Evolutionary conservation across 2,888 invertebrate genomes (phyloP).

Genomic region (Tanytarsus gracilentus): DNA sequence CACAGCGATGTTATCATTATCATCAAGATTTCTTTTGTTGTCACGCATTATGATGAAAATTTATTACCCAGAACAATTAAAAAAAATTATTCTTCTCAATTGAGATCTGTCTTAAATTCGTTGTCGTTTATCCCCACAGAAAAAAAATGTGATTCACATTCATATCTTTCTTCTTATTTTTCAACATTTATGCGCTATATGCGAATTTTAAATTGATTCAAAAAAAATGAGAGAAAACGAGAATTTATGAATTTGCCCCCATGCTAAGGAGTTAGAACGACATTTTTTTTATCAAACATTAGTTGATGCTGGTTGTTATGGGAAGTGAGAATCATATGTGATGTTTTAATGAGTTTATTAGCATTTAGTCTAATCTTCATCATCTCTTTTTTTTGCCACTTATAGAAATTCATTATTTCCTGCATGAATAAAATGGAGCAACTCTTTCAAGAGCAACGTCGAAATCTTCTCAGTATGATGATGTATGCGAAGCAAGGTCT

Average conservation of each 20-base stretch:
- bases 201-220: slow-evolving; percentile 14
- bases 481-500: slow-evolving; percentile 25
- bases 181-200: not conserved
- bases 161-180: not conserved
- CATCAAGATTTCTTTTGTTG: no score
- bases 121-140: not conserved
- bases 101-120: not conserved
- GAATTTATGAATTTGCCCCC: slow-evolving; percentile 24
- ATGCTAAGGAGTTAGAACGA: slow-evolving; percentile 4
- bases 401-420: slow-evolving; percentile 21
- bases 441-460: slow-evolving; percentile 54
- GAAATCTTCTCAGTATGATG: slow-evolving; percentile 32
- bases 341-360: slow-evolving; percentile 10
- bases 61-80: slow-evolving; percentile 28
- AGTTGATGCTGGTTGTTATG: not conserved
- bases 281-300: not conserved
- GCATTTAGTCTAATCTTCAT: not conserved
- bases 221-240: not conserved
- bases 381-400: slow-evolving; percentile 1
- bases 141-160: slow-evolving; percentile 7
- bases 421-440: slow-evolving; percentile 73
- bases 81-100: not conserved
- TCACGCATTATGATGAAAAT: slow-evolving; percentile 22
- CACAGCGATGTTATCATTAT: no score
- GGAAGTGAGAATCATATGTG: not conserved